phyloP scores from a whole-genome alignment of 2,888 invertebrate species.

The Tenthredo livida region DNA sequence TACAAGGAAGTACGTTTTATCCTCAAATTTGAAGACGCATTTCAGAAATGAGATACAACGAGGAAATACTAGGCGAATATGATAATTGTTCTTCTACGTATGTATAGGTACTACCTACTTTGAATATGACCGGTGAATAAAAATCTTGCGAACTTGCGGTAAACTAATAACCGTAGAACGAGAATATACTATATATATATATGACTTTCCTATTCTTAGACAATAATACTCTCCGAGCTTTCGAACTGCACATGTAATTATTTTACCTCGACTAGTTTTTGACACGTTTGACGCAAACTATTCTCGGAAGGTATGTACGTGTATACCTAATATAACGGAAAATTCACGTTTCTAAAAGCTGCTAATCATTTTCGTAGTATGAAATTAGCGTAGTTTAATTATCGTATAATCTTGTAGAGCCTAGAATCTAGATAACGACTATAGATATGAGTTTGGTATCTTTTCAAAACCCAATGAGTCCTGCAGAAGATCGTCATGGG shows the following conservation, averaged over 20 bases:
- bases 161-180: constrained; percentile 6
- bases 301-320: not conserved
- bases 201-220: not conserved
- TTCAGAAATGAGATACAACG: not conserved
- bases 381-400: not conserved
- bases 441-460: too few species aligned
- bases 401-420: not conserved
- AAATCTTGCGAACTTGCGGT: not conserved
- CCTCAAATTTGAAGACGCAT: not conserved
- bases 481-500: not conserved
- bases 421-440: not conserved
- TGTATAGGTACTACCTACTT: not conserved
- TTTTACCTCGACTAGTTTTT: not conserved
- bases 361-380: constrained; percentile 17
- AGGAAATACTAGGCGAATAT: not conserved
- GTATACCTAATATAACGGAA: not conserved
- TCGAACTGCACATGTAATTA: not conserved
- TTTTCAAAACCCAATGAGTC: not conserved
- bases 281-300: not conserved
- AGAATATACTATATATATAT: too few species aligned
- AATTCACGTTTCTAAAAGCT: not conserved
- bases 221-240: not conserved
- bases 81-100: not conserved
- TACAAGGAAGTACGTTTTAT: not conserved
- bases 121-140: not conserved